A percentile compares a stretch with the other conserved stretches of the same genome.
Conservation (phyloP, 2,113 vertebrate species). For the Pseudorhombus dupliciocellatus region DNA sequence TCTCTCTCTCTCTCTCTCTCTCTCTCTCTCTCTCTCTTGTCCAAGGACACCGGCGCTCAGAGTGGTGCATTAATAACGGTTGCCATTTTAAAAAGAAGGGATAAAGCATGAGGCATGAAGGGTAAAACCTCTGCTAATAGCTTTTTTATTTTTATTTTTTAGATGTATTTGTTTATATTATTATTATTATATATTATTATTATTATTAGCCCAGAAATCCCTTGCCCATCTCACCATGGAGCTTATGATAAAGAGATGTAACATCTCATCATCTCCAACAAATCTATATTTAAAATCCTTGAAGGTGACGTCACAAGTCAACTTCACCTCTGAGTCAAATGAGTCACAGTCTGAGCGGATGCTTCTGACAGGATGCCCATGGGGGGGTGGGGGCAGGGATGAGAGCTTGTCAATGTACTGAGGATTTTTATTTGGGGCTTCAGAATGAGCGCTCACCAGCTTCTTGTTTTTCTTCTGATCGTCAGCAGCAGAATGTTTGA, state of each 20-base stretch:
- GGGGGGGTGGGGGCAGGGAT: neutral
- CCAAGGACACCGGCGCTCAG: constrained; percentile 55
- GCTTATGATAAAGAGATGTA: neutral
- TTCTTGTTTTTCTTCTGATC: neutral
- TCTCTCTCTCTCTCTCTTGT: constrained; percentile 1
- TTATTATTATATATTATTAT: too few species aligned
- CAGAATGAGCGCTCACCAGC: neutral
- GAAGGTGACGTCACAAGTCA: constrained; percentile 25
- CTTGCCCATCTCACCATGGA: constrained; percentile 6
- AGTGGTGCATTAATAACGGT: constrained; percentile 40
- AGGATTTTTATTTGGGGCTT: neutral
- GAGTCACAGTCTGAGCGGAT: constrained; percentile 49
- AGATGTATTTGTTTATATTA: neutral
- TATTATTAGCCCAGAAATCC: neutral
- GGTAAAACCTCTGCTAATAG: constrained; percentile 29
- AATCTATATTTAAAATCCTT: neutral
- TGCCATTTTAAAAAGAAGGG: constrained; percentile 44
- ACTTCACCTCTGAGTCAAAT: constrained; percentile 45
- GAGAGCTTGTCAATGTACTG: neutral
- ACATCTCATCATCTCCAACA: neutral
- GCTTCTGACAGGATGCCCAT: constrained; percentile 16
- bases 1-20: constrained; percentile 13
- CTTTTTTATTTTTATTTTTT: too few species aligned
- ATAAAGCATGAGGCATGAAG: constrained; percentile 37
- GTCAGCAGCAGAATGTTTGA: constrained; percentile 3